Conservation (phyloP, 2,113 vertebrate species). For the Ceuthmochares aereus region DNA sequence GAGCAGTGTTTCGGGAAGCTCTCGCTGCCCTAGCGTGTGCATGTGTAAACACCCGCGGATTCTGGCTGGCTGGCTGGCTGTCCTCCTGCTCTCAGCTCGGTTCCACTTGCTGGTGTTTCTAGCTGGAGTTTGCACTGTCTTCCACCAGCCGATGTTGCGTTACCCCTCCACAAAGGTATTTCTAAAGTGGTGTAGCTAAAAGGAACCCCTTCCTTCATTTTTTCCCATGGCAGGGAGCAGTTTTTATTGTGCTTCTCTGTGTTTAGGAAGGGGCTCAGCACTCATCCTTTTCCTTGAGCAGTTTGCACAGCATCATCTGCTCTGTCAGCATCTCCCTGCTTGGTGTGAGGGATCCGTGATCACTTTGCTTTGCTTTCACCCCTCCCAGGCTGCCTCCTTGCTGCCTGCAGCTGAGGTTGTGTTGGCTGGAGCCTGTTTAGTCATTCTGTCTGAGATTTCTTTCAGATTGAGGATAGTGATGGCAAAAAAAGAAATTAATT, state of each 20-base stretch:
- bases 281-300: fast-evolving
- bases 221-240: not conserved
- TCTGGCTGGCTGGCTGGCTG: not conserved
- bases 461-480: conserved; percentile 23
- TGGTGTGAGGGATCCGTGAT: fast-evolving
- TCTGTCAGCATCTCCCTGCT: not conserved
- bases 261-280: fast-evolving
- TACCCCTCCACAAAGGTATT: not conserved
- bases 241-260: not conserved
- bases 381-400: not conserved
- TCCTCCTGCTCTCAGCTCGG: not conserved
- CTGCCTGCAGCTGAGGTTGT: conserved; percentile 3
- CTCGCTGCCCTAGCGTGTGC: not conserved
- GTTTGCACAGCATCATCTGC: not conserved
- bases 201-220: fast-evolving
- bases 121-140: not conserved
- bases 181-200: not conserved
- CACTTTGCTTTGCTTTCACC: not conserved
- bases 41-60: fast-evolving
- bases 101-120: not conserved
- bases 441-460: conserved; percentile 11
- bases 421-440: not conserved
- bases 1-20: not conserved
- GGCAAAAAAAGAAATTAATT: conserved; percentile 43
- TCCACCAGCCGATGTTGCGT: not conserved